phyloP scores from a whole-genome alignment of 2,797 vertebrate genomes.

The Cirrhinus molitorella region DNA sequence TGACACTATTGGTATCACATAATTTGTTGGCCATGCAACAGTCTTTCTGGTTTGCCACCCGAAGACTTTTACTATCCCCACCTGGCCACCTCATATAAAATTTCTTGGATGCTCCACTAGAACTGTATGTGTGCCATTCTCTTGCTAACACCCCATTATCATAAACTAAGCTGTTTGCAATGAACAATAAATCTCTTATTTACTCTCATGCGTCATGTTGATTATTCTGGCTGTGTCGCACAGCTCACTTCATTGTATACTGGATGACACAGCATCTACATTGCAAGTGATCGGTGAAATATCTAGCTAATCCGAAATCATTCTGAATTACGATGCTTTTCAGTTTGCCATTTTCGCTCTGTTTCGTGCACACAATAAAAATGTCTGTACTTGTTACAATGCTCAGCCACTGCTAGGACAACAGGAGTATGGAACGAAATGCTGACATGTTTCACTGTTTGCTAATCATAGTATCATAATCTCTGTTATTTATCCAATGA shows the following conservation, averaged over 20 bases:
- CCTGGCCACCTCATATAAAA: not conserved
- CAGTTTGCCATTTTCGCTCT: not conserved
- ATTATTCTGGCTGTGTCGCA: conserved; percentile 17
- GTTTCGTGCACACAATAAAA: not conserved
- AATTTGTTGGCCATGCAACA: conserved; percentile 5
- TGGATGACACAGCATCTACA: not conserved
- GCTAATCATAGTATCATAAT: not conserved
- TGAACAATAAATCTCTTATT: conserved; percentile 25
- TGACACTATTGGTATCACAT: not conserved
- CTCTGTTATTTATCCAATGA: conserved; percentile 11
- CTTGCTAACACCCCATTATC: conserved; percentile 17
- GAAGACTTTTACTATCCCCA: conserved; percentile 8
- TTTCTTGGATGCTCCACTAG: conserved; percentile 1
- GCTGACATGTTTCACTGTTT: not conserved
- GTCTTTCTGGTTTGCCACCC: not conserved
- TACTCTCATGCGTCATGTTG: not conserved
- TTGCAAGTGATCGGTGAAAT: not conserved
- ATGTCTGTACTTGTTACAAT: not conserved
- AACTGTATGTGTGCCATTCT: conserved; percentile 13
- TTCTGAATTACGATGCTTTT: not conserved
- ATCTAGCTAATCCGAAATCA: not conserved
- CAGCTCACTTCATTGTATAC: not conserved
- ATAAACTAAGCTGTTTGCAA: conserved; percentile 13
- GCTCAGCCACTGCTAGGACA: not conserved
- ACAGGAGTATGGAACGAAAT: not conserved